Conservation (phyloP, 2,888 invertebrate species). For the Dynastes grantii region DNA sequence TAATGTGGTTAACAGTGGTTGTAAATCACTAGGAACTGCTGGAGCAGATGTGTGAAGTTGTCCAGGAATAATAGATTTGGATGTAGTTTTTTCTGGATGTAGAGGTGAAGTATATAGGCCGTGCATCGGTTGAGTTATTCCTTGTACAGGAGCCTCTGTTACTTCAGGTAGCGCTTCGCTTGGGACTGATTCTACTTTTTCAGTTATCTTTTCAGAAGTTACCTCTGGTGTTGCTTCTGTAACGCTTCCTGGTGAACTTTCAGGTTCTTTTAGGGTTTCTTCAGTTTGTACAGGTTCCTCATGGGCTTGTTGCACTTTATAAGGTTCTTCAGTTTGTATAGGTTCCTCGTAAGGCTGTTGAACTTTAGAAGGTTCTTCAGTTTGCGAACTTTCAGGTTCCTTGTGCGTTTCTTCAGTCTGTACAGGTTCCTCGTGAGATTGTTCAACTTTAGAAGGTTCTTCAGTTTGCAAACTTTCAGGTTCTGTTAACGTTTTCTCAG, state of each 20-base stretch:
- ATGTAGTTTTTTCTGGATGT: constrained; percentile 48
- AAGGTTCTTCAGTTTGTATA: too few relatives aligned
- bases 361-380: too few relatives aligned
- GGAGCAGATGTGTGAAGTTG: constrained; percentile 65
- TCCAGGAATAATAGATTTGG: constrained; percentile 57
- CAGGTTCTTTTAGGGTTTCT: constrained; percentile 14
- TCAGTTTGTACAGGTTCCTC: constrained; percentile 24
- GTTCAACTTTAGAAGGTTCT: too few relatives aligned
- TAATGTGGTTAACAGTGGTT: constrained; percentile 53
- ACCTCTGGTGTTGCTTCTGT: constrained; percentile 42
- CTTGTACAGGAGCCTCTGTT: not conserved
- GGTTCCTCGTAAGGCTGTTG: too few relatives aligned
- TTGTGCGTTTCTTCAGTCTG: not conserved
- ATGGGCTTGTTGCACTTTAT: constrained; percentile 8
- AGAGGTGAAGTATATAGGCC: constrained; percentile 52
- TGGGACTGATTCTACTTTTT: constrained; percentile 36
- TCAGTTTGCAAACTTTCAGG: too few relatives aligned
- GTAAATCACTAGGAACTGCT: constrained; percentile 51
- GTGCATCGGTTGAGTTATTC: constrained; percentile 14
- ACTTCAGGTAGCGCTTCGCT: constrained; percentile 34
- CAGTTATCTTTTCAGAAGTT: constrained; percentile 54
- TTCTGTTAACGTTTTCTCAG: too few relatives aligned
- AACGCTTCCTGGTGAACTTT: constrained; percentile 27
- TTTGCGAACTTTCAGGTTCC: constrained; percentile 26
- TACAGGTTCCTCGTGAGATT: too few relatives aligned